These are phyloP conservation scores for Nautilus pompilius DNA, from an alignment of 1,140 invertebrate genomes.

Conservation along the genomic window DNA sequence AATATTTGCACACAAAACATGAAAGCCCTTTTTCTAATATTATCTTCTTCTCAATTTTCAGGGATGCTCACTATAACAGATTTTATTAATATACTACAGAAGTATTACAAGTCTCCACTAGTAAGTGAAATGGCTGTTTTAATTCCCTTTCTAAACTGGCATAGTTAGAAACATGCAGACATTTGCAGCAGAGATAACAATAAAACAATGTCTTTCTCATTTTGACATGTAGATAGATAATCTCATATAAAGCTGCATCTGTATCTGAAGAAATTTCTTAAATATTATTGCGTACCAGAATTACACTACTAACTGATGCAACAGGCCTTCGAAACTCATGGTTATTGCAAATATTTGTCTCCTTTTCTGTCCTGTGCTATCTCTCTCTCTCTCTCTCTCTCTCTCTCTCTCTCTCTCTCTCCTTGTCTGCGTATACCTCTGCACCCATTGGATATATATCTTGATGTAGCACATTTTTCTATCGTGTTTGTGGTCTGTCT, in stretches of 20 bases:
- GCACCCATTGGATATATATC: not conserved
- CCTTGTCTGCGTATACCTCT: not conserved
- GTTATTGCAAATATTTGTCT: not conserved
- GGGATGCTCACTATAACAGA: slow-evolving; percentile 99
- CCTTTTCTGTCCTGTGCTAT: not conserved
- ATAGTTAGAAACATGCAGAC: too few relatives aligned
- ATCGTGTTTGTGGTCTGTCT: too few relatives aligned
- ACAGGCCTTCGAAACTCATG: not conserved
- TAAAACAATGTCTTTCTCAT: too few relatives aligned
- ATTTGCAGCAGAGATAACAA: too few relatives aligned
- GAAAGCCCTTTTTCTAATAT: not conserved
- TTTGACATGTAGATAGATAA: too few relatives aligned
- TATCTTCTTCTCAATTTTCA: slow-evolving; percentile 22
- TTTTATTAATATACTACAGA: slow-evolving; percentile 96
- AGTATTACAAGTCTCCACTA: slow-evolving; percentile 88
- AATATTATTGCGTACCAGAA: too few relatives aligned
- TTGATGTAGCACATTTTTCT: not conserved
- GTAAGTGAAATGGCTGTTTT: slow-evolving; percentile 62
- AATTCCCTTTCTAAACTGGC: too few relatives aligned
- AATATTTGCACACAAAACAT: too few relatives aligned
- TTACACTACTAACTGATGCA: too few relatives aligned
- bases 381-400: slow-evolving; percentile 13
- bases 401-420: slow-evolving; percentile 6
- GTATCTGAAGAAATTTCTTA: too few relatives aligned
- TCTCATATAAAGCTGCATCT: too few relatives aligned